A percentile compares a stretch with the other conserved stretches of the same genome.
Evolutionary conservation across 2,113 vertebrate species (phyloP).

Genomic region (Nettapus auritus): DNA sequence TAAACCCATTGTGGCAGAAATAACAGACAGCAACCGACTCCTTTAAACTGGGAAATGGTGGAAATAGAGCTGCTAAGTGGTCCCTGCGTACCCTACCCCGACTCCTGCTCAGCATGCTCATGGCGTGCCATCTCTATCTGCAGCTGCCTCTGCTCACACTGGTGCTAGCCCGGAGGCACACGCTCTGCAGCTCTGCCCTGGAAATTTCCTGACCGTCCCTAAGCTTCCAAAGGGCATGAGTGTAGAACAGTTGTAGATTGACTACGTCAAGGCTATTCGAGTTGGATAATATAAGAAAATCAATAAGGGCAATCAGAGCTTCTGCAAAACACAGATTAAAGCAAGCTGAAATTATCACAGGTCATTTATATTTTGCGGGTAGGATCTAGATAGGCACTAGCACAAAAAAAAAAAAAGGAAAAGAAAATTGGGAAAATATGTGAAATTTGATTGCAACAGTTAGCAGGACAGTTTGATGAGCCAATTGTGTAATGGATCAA

Average conservation of each 20-base stretch:
- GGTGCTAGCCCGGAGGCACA: neutral
- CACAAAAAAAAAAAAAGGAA: neutral
- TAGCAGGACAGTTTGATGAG: neutral
- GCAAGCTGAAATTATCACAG: neutral
- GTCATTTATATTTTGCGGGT: neutral
- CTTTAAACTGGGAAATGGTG: neutral
- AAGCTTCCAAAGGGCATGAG: neutral
- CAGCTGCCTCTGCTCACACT: neutral
- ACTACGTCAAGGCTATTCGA: neutral
- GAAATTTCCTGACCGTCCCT: neutral
- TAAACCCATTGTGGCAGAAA: neutral
- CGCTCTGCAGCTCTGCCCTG: neutral
- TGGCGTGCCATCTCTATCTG: neutral
- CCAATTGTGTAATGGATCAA: neutral
- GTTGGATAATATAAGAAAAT: neutral
- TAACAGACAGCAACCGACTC: neutral
- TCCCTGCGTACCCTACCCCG: neutral
- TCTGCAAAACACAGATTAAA: neutral
- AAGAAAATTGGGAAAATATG: neutral
- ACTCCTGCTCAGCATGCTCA: neutral
- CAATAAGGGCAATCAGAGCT: neutral
- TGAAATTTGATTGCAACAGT: neutral
- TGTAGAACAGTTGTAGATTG: rapidly evolving
- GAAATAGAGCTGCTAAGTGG: neutral
- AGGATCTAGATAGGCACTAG: neutral